Percentiles rank a stretch among this genome's conserved stretches.
Conservation (phyloP, 2,888 invertebrate genomes). For the Drosophila multiciliata region DNA sequence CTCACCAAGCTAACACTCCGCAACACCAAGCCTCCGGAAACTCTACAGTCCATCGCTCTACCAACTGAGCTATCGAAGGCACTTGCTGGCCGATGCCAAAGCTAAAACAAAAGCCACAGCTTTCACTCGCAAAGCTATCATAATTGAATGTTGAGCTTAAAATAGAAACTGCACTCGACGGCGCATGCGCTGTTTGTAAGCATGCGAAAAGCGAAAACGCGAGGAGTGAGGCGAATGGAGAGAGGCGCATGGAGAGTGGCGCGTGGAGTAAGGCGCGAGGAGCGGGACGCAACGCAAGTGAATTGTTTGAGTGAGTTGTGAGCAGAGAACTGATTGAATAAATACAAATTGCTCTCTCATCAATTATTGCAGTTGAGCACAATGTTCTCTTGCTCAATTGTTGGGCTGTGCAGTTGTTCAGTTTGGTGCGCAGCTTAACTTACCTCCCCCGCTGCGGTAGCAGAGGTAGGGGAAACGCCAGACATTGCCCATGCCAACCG, state of each 20-base stretch:
- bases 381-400: not conserved
- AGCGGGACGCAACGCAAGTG: not conserved
- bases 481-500: slow-evolving; percentile 94
- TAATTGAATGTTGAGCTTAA: slow-evolving; percentile 34
- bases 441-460: slow-evolving; percentile 93
- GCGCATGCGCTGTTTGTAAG: slow-evolving; percentile 53
- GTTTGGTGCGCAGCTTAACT: slow-evolving; percentile 36
- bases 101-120: slow-evolving; percentile 40
- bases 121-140: slow-evolving; percentile 59
- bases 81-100: slow-evolving; percentile 34
- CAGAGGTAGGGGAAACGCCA: slow-evolving; percentile 95
- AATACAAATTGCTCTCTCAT: slow-evolving; percentile 5
- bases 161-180: slow-evolving; percentile 49
- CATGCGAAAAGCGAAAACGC: not conserved
- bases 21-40: slow-evolving; percentile 59
- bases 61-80: slow-evolving; percentile 81
- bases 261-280: too few relatives aligned
- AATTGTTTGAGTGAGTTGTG: slow-evolving; percentile 12
- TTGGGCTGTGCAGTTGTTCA: too few relatives aligned
- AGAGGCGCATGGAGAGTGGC: too few relatives aligned
- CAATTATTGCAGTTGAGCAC: not conserved
- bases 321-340: slow-evolving; percentile 18
- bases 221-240: not conserved
- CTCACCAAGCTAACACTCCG: slow-evolving; percentile 43
- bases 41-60: slow-evolving; percentile 81